Percentiles rank a stretch among this genome's conserved stretches.
phyloP scores from a whole-genome alignment of 2,113 vertebrate genomes.

The Pollachius pollachius region DNA sequence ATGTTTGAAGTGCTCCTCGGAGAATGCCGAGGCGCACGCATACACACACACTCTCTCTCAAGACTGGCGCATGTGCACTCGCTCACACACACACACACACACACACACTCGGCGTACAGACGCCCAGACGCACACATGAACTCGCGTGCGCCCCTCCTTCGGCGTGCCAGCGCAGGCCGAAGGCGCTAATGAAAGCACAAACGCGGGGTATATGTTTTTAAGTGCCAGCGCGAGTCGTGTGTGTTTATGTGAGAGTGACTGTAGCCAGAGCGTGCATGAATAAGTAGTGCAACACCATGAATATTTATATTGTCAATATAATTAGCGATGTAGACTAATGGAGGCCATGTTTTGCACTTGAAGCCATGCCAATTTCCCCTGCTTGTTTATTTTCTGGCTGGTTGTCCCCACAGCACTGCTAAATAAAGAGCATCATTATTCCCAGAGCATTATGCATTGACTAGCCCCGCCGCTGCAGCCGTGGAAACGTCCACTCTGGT shows the following conservation, averaged over 20 bases:
- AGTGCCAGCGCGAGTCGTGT: constrained; percentile 60
- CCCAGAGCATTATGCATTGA: constrained; percentile 53
- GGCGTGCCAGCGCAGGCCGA: constrained; percentile 51
- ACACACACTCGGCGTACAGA: constrained; percentile 17
- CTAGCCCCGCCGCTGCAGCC: constrained; percentile 28
- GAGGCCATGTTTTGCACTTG: constrained; percentile 73
- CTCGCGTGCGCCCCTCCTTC: constrained; percentile 34
- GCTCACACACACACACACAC: constrained; percentile 11
- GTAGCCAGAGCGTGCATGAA: constrained; percentile 64
- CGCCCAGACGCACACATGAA: constrained; percentile 37
- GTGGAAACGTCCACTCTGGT: constrained; percentile 48
- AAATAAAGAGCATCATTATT: constrained; percentile 73
- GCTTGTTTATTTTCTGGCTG: constrained; percentile 71
- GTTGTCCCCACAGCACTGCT: constrained; percentile 65
- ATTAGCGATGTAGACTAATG: constrained; percentile 75
- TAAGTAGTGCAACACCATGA: constrained; percentile 71
- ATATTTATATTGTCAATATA: constrained; percentile 81
- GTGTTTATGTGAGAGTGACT: constrained; percentile 64
- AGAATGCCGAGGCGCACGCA: constrained; percentile 45
- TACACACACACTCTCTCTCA: constrained; percentile 7
- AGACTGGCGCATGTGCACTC: constrained; percentile 32
- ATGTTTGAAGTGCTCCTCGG: constrained; percentile 78
- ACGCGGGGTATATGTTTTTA: constrained; percentile 71
- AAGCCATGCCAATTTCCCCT: constrained; percentile 68
- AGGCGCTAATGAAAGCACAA: constrained; percentile 77